Conservation (phyloP, 2,113 vertebrate species). For the Malurus cyaneus region DNA sequence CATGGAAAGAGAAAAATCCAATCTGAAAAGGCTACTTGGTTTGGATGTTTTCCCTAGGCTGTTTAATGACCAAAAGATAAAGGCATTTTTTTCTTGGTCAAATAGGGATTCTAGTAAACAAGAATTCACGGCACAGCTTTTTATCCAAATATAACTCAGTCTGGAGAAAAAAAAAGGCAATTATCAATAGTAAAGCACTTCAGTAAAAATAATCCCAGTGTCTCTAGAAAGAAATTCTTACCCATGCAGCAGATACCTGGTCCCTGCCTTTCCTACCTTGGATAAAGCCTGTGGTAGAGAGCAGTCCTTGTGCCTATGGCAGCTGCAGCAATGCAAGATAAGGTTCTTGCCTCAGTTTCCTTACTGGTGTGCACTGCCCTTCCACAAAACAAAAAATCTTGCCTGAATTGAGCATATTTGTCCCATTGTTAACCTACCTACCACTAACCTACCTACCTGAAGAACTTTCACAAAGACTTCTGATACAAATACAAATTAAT, state of each 20-base stretch:
- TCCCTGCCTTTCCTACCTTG: background rate
- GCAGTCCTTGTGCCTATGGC: background rate
- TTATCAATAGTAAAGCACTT: background rate
- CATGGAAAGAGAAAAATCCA: background rate
- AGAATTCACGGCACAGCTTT: background rate
- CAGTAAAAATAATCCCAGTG: background rate
- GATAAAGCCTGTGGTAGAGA: background rate
- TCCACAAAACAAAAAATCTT: background rate
- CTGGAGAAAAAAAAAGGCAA: background rate
- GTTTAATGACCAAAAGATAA: background rate
- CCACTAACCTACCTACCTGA: background rate
- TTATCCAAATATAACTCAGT: background rate
- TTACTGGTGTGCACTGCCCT: fast-evolving
- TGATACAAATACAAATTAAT: background rate
- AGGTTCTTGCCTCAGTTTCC: background rate
- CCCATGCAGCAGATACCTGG: background rate
- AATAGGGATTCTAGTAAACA: background rate
- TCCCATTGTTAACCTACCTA: background rate
- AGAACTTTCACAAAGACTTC: background rate
- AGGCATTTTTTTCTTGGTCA: background rate
- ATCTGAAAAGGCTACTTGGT: background rate
- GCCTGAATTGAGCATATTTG: background rate
- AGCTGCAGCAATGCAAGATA: background rate
- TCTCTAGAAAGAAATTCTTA: background rate
- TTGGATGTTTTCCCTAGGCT: background rate